These are phyloP conservation scores for Agrochola macilenta DNA, from an alignment of 2,888 invertebrate genomes.

Conservation along the genomic window DNA sequence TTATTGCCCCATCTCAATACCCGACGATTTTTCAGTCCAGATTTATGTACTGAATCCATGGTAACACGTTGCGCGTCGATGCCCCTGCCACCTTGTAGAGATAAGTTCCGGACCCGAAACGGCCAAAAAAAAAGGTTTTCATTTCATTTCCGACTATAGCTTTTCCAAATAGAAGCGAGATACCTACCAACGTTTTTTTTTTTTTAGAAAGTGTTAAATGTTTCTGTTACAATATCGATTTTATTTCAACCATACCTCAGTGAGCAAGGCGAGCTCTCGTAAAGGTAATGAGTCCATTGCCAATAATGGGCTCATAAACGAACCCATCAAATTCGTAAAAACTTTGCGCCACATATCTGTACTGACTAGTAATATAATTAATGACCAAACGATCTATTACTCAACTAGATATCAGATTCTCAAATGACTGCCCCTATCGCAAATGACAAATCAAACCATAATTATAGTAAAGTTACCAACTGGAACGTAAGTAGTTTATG, in stretches of 20 bases:
- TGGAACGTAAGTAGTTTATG: neutral
- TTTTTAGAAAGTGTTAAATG: neutral
- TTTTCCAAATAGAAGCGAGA: neutral
- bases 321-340: slow-evolving; percentile 27
- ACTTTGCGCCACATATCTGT: slow-evolving; percentile 8
- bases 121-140: neutral
- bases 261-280: neutral
- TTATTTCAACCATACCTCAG: slow-evolving; percentile 10
- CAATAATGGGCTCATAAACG: slow-evolving; percentile 22
- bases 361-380: slow-evolving; percentile 21
- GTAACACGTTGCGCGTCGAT: too few species aligned
- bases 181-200: neutral
- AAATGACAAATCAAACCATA: slow-evolving; percentile 22
- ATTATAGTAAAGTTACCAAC: neutral
- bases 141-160: neutral
- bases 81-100: too few species aligned
- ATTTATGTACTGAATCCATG: too few species aligned
- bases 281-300: slow-evolving; percentile 38
- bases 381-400: slow-evolving; percentile 19
- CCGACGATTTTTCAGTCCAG: too few species aligned
- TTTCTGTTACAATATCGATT: neutral
- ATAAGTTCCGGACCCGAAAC: neutral
- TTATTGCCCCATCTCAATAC: too few species aligned
- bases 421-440: slow-evolving; percentile 6
- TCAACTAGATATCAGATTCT: slow-evolving; percentile 15